Base-by-base conservation (phyloP, 2,888 invertebrate species). In the Syrphus vitripennis region DNA sequence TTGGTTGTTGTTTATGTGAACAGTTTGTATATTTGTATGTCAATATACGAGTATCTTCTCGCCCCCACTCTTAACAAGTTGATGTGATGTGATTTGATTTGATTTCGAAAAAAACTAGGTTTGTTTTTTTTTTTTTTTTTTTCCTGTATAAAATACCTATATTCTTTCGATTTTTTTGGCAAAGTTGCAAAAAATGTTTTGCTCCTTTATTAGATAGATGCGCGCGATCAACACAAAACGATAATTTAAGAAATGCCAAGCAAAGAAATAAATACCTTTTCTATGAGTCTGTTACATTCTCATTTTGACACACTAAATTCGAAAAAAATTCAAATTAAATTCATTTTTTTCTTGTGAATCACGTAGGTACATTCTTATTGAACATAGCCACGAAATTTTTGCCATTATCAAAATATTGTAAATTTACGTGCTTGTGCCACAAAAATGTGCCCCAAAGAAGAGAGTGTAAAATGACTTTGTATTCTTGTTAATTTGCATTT, bases 71-170 rank as follows among this genome's bases (percentile, higher is more conserved):
- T 21, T 81, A 84, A 69, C 81, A 76, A 84, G 34, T 72, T 63
- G 48, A 48, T 48, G 48, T 57, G 81, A 84, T 80, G 42, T 80
- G 70, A 84, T 84, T 84, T 80, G 70, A 84, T 84, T 84, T 80
- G 74, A 81, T 81, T 84, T 77, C 10, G 29, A 57, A 59, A 65
- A 29, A 37, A 48, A 45, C 31, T 50, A 71, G 48, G 31, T 31
- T 45, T 12, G 45, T 45, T 67, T 29, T 26, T 19, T 19, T 19
- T 31, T 16, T n/a, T 55, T 29, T 1, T 16, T 4, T 26, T 55
- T 9, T 16, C 12, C 3, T 37, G 0, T 31, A 37, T 14, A 59
- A 34, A 59, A 59, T 37, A n/a, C n/a, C n/a, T n/a, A n/a, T n/a
- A 10, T 16, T 67, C 14, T 61, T 57, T 29, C 16, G 26, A 21